These are phyloP conservation scores for Plagodis pulveraria DNA, from an alignment of 2,888 invertebrate species.

Conservation along the genomic window DNA sequence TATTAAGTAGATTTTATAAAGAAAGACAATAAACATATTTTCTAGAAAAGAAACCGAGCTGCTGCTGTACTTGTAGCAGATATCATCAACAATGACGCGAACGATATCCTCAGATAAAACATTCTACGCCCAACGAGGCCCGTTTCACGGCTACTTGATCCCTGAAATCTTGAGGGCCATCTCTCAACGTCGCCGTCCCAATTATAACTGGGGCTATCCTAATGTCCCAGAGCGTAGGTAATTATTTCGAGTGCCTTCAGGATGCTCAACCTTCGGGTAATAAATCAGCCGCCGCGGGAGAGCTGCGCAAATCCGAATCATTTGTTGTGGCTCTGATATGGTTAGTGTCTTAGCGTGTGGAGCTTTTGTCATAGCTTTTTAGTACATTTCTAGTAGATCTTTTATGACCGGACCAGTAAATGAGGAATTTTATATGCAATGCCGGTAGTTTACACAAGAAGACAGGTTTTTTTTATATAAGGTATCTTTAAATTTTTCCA, in stretches of 20 bases:
- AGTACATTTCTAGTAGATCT: too few species aligned
- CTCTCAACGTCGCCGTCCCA: constrained; percentile 38
- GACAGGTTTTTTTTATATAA: too few species aligned
- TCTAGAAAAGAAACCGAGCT: too few species aligned
- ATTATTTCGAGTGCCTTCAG: constrained; percentile 41
- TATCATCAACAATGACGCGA: neutral
- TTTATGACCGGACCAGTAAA: too few species aligned
- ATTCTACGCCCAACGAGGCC: constrained; percentile 15
- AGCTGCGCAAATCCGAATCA: constrained; percentile 39
- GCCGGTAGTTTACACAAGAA: too few species aligned
- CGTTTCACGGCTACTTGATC: constrained; percentile 30
- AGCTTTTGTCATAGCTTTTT: constrained; percentile 1
- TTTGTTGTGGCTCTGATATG: constrained; percentile 35
- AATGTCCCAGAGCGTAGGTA: constrained; percentile 40
- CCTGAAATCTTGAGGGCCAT: constrained; percentile 34
- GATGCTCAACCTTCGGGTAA: constrained; percentile 33
- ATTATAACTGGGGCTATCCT: constrained; percentile 43
- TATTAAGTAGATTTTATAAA: neutral
- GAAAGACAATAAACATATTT: too few species aligned
- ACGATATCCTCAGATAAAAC: constrained; percentile 5
- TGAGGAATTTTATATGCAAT: too few species aligned
- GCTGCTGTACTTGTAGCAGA: too few species aligned
- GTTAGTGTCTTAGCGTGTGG: constrained; percentile 24
- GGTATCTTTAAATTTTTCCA: too few species aligned
- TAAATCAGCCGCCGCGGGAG: constrained; percentile 38